Evolutionary conservation across 2,113 vertebrate genomes (phyloP), one percentile per base, ranked within the genome.

Genomic region (Tachysurus vachellii): DNA sequence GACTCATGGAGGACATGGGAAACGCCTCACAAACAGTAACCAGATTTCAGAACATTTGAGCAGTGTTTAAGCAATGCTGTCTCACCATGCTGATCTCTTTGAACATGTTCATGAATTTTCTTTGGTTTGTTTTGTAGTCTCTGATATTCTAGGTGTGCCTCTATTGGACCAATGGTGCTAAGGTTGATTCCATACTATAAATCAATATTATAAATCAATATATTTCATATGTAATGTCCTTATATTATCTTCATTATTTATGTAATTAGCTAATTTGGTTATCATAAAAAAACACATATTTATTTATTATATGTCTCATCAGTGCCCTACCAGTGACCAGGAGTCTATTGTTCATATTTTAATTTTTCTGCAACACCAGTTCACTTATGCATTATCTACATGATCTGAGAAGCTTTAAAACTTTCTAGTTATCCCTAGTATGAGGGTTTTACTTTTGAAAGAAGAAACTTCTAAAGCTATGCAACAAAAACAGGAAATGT

Each of bases 401-500:
- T 76, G 3, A 6, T 50, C 42, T 75, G 21, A 23, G 21, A 75
- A 53, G 10, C 4, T 50, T 26, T 53, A 11, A 76, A 23, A 8
- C 11, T 77, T 50, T 16, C 36, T 2, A 10, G 36, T 17, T 36
- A 76, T 6, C 1, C 16, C 4, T 23, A 9, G 50, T 50, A 42
- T 81, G 19, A 42, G 5, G 23, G 11, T 1, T 21, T 10, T 42
- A 57, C 28, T 19, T 80, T 36, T 59, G 19, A 62, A 83, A 86
- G 68, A 83, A 85, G 75, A 88, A 83, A 57, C 36, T 85, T 61
- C 26, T 62, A 85, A 82, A 83, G 28, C 80, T 85, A 66, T 71
- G 66, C 11, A 73, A 76, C 56, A 71, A 56, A 83, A 85, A 89
- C 84, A 88, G 89, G 86, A 88, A 90, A 83, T 90, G 89, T 88